Evolutionary conservation across 1,140 invertebrate species (phyloP).

Genomic region (Amyelois transitella): DNA sequence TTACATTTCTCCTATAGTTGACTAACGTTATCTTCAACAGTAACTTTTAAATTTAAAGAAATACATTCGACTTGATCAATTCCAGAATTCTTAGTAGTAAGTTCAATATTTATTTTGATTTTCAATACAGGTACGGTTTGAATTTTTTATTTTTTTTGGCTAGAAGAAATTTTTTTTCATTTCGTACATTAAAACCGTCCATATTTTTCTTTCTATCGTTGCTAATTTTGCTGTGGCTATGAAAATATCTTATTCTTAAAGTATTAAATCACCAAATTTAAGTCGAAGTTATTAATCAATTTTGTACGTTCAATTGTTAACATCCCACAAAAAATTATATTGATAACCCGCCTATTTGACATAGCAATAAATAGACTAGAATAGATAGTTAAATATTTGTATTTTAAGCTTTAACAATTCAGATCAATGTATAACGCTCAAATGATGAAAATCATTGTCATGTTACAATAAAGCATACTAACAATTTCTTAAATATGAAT

Average conservation of each 20-base stretch:
- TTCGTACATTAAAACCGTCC: constrained; percentile 51
- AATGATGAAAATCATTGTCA: constrained; percentile 19
- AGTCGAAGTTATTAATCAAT: background rate
- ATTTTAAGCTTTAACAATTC: constrained; percentile 61
- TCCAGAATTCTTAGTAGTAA: constrained; percentile 11
- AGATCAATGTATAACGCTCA: constrained; percentile 40
- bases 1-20: constrained; percentile 5
- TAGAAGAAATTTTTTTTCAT: constrained; percentile 3
- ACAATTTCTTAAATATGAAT: constrained; percentile 18
- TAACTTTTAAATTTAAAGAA: constrained; percentile 6
- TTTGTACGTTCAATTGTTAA: constrained; percentile 52
- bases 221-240: constrained; percentile 15
- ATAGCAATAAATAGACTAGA: constrained; percentile 72
- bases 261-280: background rate
- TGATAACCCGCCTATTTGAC: constrained; percentile 69
- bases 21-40: constrained; percentile 4
- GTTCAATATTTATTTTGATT: constrained; percentile 3
- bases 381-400: constrained; percentile 62
- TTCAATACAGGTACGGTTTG: constrained; percentile 27
- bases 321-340: constrained; percentile 53
- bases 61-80: constrained; percentile 15
- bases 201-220: constrained; percentile 25
- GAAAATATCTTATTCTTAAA: constrained; percentile 3
- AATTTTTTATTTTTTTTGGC: constrained; percentile 11
- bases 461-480: constrained; percentile 14